A percentile compares a stretch with the other conserved stretches of the same genome.
phyloP scores from a whole-genome alignment of 1,140 invertebrate species.

The Orchestia grillus region DNA sequence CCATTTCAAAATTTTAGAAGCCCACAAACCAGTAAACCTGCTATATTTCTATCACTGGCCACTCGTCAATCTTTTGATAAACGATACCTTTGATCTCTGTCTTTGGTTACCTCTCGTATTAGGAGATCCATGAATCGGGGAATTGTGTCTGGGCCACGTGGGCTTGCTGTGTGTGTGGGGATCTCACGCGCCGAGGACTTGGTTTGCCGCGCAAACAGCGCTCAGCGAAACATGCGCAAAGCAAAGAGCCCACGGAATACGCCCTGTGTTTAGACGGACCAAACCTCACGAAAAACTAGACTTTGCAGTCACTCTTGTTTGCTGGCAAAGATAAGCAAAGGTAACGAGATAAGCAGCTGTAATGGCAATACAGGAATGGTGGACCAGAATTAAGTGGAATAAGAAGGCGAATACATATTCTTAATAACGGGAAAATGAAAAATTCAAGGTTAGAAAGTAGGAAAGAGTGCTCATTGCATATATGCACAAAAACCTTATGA shows the following conservation, averaged over 20 bases:
- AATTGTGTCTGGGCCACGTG: not conserved
- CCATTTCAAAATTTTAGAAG: not conserved
- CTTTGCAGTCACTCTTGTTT: constrained; percentile 42
- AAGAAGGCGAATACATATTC: not conserved
- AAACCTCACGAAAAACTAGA: constrained; percentile 18
- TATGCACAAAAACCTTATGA: not conserved
- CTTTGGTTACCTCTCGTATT: not conserved
- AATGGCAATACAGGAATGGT: not conserved
- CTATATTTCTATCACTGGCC: not conserved
- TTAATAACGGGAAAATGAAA: not conserved
- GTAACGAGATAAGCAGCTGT: constrained; percentile 1
- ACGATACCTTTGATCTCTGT: not conserved
- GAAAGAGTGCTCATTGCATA: not conserved
- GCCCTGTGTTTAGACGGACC: constrained; percentile 24
- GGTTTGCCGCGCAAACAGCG: not conserved
- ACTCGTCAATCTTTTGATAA: not conserved
- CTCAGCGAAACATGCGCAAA: constrained; percentile 10
- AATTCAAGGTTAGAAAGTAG: not conserved
- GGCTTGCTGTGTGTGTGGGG: not conserved
- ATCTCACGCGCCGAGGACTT: not conserved
- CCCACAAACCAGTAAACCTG: not conserved
- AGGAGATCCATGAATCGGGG: not conserved
- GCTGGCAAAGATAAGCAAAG: constrained; percentile 18
- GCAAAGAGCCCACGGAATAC: constrained; percentile 15
- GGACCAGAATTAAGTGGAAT: not conserved